phyloP scores from a whole-genome alignment of 92 coral and sea anemone species.

The Scolanthus callimorphus region DNA sequence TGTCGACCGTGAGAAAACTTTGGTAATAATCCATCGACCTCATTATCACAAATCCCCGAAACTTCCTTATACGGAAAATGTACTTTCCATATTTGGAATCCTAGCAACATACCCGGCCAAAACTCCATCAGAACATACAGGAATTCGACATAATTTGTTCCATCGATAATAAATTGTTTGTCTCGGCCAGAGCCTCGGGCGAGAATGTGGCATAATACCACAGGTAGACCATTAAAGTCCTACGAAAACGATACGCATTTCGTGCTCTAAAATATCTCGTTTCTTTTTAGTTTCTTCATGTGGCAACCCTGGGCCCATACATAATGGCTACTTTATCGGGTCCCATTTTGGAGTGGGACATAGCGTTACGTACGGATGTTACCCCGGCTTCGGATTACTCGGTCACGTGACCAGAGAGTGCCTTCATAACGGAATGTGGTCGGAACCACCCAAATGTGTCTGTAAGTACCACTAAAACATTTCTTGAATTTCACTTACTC shows the following conservation, averaged over 20 bases:
- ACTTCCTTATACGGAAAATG: too few species aligned
- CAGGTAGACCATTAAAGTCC: too few species aligned
- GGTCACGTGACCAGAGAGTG: conserved; percentile 44
- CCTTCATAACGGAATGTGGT: conserved; percentile 51
- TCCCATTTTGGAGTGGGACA: conserved; percentile 39
- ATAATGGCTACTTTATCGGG: conserved; percentile 55
- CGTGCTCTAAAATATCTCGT: neutral
- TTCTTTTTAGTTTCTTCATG: conserved; percentile 36
- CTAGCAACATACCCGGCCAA: too few species aligned
- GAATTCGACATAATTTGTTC: neutral
- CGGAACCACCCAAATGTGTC: conserved; percentile 41
- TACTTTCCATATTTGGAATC: too few species aligned
- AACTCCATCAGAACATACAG: too few species aligned
- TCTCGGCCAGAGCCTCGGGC: too few species aligned
- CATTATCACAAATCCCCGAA: too few species aligned
- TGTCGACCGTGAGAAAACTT: neutral
- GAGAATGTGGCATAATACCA: too few species aligned
- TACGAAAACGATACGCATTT: too few species aligned
- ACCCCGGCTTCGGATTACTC: conserved; percentile 34
- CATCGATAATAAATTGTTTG: neutral
- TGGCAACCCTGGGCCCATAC: conserved; percentile 59
- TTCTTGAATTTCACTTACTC: too few species aligned
- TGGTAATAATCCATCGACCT: too few species aligned
- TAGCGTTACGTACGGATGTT: conserved; percentile 38
- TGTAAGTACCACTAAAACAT: too few species aligned